Evolutionary conservation across 1,140 invertebrate genomes (phyloP).

Genomic region (Venustaconcha ellipsiformis): DNA sequence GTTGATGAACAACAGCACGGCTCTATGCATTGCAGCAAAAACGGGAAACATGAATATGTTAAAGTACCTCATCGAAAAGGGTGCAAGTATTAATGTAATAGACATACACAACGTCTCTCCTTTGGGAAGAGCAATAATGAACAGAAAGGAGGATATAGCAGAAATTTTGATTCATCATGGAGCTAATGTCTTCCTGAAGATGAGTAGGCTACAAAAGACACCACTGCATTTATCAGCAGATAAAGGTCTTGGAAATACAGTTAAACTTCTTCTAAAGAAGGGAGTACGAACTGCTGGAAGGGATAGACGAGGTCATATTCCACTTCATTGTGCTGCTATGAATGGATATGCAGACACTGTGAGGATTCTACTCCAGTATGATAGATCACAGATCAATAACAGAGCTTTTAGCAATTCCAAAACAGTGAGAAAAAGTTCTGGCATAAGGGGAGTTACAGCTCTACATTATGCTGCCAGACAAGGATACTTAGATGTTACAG

Average conservation of each 20-base stretch:
- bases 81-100: no score
- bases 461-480: conserved; percentile 22
- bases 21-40: no score
- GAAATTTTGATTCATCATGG: no score
- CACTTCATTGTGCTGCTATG: conserved; percentile 22
- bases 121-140: no score
- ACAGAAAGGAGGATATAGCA: no score
- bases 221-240: conserved; percentile 12
- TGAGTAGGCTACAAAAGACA: conserved; percentile 1
- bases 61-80: no score
- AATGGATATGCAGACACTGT: conserved; percentile 11
- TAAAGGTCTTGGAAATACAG: background rate
- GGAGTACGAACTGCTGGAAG: conserved; percentile 1
- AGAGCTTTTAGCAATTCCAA: conserved; percentile 10
- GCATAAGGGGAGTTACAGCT: conserved; percentile 15
- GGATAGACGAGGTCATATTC: conserved; percentile 23
- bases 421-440: background rate
- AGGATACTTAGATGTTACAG: conserved; percentile 5
- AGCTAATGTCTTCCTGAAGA: background rate
- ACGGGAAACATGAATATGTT: no score
- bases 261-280: conserved; percentile 2
- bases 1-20: no score
- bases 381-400: conserved; percentile 5
- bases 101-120: no score
- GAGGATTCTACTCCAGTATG: background rate